A percentile compares a stretch with the other conserved stretches of the same genome.
Conservation (phyloP, 2,888 invertebrate species). For the Lissonota sp. region DNA sequence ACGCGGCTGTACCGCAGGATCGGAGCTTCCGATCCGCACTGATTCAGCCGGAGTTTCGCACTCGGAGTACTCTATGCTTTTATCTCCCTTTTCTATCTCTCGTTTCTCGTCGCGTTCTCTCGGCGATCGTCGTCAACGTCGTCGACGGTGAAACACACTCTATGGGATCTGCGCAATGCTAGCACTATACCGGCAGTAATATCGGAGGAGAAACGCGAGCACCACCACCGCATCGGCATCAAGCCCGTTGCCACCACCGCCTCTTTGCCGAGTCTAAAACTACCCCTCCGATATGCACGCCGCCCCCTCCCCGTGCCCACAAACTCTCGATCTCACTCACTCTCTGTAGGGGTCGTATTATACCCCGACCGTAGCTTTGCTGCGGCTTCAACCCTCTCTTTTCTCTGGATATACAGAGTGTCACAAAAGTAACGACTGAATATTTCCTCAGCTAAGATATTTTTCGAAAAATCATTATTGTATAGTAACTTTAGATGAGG, state of each 20-base stretch:
- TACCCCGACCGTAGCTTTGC: conserved; percentile 21
- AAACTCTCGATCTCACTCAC: conserved; percentile 41
- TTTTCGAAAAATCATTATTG: too few relatives aligned
- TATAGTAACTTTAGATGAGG: too few relatives aligned
- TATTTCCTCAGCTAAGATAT: too few relatives aligned
- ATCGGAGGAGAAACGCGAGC: background rate
- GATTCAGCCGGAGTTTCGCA: conserved; percentile 60
- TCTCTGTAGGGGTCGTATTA: conserved; percentile 68
- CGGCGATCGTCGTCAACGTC: conserved; percentile 67
- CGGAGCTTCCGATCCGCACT: conserved; percentile 67
- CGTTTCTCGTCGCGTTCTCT: conserved; percentile 43
- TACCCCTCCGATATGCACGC: conserved; percentile 26
- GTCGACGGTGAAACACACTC: conserved; percentile 69
- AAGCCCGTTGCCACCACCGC: conserved; percentile 33
- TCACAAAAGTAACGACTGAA: too few relatives aligned
- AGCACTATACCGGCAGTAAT: conserved; percentile 31
- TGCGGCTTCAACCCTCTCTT: conserved; percentile 42
- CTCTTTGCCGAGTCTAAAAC: conserved; percentile 42
- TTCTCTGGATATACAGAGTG: background rate
- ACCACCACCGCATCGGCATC: conserved; percentile 22
- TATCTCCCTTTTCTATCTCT: conserved; percentile 19
- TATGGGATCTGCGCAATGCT: conserved; percentile 73
- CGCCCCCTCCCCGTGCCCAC: background rate
- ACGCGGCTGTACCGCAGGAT: conserved; percentile 60
- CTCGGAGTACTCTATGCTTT: conserved; percentile 28